Percentiles rank a stretch among this genome's conserved stretches.
Evolutionary conservation across 1,140 invertebrate genomes (phyloP).

Genomic region (Ctenoplectra terminalis): DNA sequence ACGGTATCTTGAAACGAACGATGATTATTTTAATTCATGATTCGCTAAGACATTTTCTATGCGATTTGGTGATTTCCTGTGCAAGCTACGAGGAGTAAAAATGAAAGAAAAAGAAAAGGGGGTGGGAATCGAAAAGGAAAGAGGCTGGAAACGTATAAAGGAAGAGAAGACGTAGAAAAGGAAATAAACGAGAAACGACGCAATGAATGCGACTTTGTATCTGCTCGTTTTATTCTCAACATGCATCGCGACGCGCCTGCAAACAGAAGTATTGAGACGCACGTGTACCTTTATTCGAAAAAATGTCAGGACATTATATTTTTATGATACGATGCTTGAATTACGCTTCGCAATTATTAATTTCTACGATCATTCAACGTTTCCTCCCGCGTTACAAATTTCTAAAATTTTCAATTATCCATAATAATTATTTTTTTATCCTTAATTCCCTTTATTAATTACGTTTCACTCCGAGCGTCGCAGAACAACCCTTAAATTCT

Average conservation of each 20-base stretch:
- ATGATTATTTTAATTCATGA: background rate
- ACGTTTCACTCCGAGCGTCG: too few species aligned
- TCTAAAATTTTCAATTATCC: too few species aligned
- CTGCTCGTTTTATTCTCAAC: constrained; percentile 5
- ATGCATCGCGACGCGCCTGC: constrained; percentile 23
- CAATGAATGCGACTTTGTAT: constrained; percentile 45
- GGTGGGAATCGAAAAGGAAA: background rate
- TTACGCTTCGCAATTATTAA: too few species aligned
- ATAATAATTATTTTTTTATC: too few species aligned
- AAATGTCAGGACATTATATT: constrained; percentile 3
- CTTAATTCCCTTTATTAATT: too few species aligned
- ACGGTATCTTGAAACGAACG: background rate
- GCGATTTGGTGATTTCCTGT: background rate
- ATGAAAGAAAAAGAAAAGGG: background rate
- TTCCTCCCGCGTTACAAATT: too few species aligned
- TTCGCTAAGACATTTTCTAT: background rate
- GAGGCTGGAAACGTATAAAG: constrained; percentile 16
- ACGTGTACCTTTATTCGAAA: constrained; percentile 14
- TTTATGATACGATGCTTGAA: background rate
- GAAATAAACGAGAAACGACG: constrained; percentile 25
- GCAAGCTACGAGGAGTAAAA: background rate
- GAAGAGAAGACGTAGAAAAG: constrained; percentile 6
- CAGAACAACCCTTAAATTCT: too few species aligned
- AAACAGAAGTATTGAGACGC: constrained; percentile 30
- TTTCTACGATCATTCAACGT: too few species aligned